Evolutionary conservation across 2,113 vertebrate species (phyloP), one percentile per base, ranked within the genome.

Genomic region (Rhinogobius similis): DNA sequence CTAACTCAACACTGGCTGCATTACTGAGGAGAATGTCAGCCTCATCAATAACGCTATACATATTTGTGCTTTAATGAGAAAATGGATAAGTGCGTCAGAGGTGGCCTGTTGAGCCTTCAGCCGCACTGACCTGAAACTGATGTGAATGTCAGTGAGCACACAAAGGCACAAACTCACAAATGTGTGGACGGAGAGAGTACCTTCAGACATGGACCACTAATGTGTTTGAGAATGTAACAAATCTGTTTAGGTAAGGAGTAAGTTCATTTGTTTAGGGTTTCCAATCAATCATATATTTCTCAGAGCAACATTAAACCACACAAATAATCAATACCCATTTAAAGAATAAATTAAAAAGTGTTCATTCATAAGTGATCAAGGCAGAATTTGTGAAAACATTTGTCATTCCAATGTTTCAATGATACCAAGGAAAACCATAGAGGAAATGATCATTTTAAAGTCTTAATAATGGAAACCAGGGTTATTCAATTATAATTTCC

Each of bases 21-120:
- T 81, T 87, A 84, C 55, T 3, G 63, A 46, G 67, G 61, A 65
- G 65, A 84, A 84, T 73, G 78, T 82, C 86, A 81, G 26, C 43
- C 44, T 76, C 77, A 82, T 89, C 81, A 81, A 84, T 86, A 85
- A 77, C 65, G 29, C 62, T 73, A 59, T 53, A 24, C 59, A 48
- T 63, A 63, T 66, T 48, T 61, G 70, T 67, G 24, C 61, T 44
- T 73, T 77, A 71, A 76, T 68, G 21, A 66, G 55, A 67, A 52
- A 74, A 82, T 21, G 26, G 65, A 27, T 72, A 68, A 55, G 1
- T 12, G 67, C 61, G 55, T 77, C 5, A 11, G 5, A 32, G 65
- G 80, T 27, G n/a, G 43, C 56, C 41, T 58, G 48, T 53, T 0
- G 2, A 13, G 32, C 11, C 11, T 70, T 38, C 23, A 0, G 27